Conservation (phyloP, 1,140 invertebrate genomes). For the Drosophila sp. region DNA sequence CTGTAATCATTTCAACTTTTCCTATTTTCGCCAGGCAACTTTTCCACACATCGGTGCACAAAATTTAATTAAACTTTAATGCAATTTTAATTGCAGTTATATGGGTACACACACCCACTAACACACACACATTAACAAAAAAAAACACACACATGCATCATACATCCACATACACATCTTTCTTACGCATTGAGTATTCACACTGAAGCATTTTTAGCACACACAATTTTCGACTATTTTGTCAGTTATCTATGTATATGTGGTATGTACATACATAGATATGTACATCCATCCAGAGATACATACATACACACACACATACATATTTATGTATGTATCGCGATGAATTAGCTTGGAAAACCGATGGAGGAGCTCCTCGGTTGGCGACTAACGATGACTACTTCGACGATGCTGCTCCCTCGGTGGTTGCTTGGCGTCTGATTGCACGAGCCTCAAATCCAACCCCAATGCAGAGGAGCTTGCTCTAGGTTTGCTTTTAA, state of each 20-base stretch:
- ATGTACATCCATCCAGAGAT: not conserved
- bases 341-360: conserved; percentile 12
- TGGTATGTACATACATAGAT: conserved; percentile 17
- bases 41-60: conserved; percentile 27
- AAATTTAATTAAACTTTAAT: conserved; percentile 58
- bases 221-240: conserved; percentile 41
- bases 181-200: conserved; percentile 43
- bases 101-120: conserved; percentile 24
- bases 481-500: conserved; percentile 27
- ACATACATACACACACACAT: conserved; percentile 6
- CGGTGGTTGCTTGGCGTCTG: conserved; percentile 62
- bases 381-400: conserved; percentile 16
- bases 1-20: conserved; percentile 50
- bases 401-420: conserved; percentile 55
- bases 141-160: conserved; percentile 22
- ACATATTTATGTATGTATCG: conserved; percentile 11
- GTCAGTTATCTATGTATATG: conserved; percentile 20
- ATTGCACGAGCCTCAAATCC: conserved; percentile 32
- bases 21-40: conserved; percentile 44
- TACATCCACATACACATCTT: conserved; percentile 52
- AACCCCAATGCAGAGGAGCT: conserved; percentile 34
- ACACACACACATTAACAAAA: conserved; percentile 1
- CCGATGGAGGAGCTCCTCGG: not conserved
- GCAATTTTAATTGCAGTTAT: conserved; percentile 66
- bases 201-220: conserved; percentile 60